phyloP scores from a whole-genome alignment of 2,797 vertebrate species.

The Podarcis siculus region DNA sequence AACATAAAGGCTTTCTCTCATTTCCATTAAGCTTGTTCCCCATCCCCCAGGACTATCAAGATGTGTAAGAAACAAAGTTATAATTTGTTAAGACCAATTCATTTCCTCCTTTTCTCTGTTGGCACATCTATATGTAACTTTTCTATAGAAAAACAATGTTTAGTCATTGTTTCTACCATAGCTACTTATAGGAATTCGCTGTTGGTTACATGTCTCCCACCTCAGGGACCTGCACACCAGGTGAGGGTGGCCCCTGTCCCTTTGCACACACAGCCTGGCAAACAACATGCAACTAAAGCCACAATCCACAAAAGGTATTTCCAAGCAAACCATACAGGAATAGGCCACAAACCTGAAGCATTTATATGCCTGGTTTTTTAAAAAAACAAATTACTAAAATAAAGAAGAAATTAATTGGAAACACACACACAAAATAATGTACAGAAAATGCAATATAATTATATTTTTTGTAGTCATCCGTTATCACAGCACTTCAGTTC shows the following conservation, averaged over 20 bases:
- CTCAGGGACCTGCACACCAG: constrained; percentile 45
- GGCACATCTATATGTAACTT: constrained; percentile 58
- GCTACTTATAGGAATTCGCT: constrained; percentile 52
- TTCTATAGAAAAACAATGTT: constrained; percentile 39
- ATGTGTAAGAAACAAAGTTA: constrained; percentile 50
- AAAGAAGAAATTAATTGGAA: constrained; percentile 40
- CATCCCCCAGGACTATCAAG: constrained; percentile 37
- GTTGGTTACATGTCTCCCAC: constrained; percentile 51
- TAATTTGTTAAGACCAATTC: constrained; percentile 57
- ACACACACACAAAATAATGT: constrained; percentile 39
- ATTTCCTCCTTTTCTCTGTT: constrained; percentile 40
- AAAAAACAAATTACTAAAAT: constrained; percentile 30
- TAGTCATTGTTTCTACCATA: constrained; percentile 48
- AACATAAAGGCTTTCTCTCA: constrained; percentile 13
- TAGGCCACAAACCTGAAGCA: constrained; percentile 25
- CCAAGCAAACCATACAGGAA: not conserved
- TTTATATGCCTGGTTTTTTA: constrained; percentile 32
- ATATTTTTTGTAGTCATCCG: constrained; percentile 22
- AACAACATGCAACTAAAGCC: constrained; percentile 39
- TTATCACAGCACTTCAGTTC: not conserved
- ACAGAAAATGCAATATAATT: constrained; percentile 27
- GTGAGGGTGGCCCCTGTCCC: constrained; percentile 19
- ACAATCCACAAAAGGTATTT: not conserved
- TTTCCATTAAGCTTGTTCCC: constrained; percentile 44
- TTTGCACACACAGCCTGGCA: not conserved